These are phyloP conservation scores for Chiroxiphia lanceolata DNA, from an alignment of 2,797 vertebrate genomes.

Conservation along the genomic window DNA sequence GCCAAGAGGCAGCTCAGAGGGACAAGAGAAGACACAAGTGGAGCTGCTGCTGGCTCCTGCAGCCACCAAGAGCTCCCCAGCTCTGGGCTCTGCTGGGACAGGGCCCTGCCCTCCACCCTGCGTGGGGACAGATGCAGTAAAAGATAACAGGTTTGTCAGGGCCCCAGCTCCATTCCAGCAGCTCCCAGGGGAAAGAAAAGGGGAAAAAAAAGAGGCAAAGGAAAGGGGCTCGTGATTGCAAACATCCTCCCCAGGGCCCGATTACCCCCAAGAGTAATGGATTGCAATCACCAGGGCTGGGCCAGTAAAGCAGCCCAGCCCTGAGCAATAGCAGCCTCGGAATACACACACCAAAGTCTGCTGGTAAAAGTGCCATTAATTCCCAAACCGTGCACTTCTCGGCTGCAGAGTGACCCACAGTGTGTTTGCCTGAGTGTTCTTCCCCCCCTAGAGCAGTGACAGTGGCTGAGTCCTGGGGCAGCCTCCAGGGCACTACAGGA, in stretches of 20 bases:
- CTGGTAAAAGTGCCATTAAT: neutral
- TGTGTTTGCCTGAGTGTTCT: neutral
- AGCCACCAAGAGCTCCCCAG: fast-evolving
- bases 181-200: neutral
- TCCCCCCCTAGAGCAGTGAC: neutral
- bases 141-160: neutral
- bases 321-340: neutral
- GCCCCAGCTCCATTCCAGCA: neutral
- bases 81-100: neutral
- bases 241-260: neutral
- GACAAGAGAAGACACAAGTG: neutral
- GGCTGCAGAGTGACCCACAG: neutral
- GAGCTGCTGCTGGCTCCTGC: neutral
- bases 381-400: neutral
- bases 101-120: neutral
- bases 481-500: neutral
- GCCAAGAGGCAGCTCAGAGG: neutral
- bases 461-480: neutral
- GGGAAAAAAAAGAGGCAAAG: neutral
- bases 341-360: neutral
- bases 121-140: fast-evolving
- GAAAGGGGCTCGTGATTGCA: neutral
- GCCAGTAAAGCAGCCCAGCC: neutral
- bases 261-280: neutral
- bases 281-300: neutral